These are phyloP conservation scores for Theristicus caerulescens DNA, from an alignment of 2,113 vertebrate genomes.

Conservation along the genomic window DNA sequence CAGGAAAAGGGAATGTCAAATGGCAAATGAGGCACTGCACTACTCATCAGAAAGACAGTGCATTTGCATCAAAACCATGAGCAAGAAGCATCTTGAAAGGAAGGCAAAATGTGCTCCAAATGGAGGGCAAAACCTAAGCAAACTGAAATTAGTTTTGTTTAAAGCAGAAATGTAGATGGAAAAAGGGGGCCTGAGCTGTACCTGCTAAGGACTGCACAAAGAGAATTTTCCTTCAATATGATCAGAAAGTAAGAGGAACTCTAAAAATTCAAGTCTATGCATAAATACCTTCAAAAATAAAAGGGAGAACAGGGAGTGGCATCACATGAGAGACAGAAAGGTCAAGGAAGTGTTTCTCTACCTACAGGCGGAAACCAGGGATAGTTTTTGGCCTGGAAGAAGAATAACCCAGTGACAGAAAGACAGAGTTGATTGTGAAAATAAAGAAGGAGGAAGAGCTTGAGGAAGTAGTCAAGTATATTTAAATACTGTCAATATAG, in stretches of 20 bases:
- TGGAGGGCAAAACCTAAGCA: not conserved
- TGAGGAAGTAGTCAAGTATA: not conserved
- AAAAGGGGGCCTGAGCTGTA: not conserved
- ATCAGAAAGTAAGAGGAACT: not conserved
- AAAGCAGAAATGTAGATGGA: not conserved
- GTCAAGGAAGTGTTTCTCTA: slow-evolving; percentile 3
- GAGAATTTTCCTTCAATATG: not conserved
- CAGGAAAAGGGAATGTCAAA: not conserved
- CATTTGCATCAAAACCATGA: not conserved
- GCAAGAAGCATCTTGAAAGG: not conserved
- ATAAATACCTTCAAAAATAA: not conserved
- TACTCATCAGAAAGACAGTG: not conserved
- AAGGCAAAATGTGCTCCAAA: not conserved
- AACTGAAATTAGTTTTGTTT: not conserved
- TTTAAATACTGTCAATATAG: not conserved
- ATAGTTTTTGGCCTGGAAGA: not conserved
- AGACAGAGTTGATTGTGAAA: not conserved
- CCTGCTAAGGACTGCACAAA: not conserved
- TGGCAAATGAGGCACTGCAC: not conserved
- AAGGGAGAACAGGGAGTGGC: not conserved
- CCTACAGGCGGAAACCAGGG: not conserved
- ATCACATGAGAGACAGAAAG: not conserved
- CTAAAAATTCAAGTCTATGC: not conserved
- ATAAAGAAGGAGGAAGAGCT: not conserved
- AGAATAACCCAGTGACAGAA: slow-evolving; percentile 15